Evolutionary conservation across 2,888 invertebrate species (phyloP).

Genomic region (Leptinotarsa juncta): DNA sequence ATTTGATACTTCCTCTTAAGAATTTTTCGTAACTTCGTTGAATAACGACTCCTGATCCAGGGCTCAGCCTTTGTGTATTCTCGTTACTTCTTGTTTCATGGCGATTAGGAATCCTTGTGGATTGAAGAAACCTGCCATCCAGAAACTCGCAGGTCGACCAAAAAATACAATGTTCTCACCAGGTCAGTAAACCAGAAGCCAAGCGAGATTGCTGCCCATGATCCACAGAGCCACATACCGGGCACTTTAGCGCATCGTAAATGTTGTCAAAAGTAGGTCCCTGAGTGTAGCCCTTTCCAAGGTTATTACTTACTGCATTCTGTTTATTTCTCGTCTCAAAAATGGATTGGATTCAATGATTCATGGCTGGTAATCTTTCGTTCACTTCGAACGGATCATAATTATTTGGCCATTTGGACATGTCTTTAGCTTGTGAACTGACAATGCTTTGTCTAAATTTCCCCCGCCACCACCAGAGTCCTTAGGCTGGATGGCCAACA

Average conservation of each 20-base stretch:
- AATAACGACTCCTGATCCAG: conserved; percentile 85
- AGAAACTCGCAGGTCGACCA: conserved; percentile 81
- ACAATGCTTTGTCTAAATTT: conserved; percentile 85
- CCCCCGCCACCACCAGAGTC: conserved; percentile 82
- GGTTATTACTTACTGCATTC: conserved; percentile 77
- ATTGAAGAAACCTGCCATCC: conserved; percentile 96
- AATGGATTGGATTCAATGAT: conserved; percentile 56
- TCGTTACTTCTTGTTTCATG: conserved; percentile 91
- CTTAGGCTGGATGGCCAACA: conserved; percentile 89
- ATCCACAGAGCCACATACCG: conserved; percentile 76
- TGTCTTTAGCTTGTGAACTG: conserved; percentile 77
- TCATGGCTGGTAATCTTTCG: conserved; percentile 67
- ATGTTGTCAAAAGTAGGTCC: conserved; percentile 85
- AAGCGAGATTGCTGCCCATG: conserved; percentile 87
- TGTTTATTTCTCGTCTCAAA: conserved; percentile 87
- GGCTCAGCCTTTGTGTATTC: conserved; percentile 91
- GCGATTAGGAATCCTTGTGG: conserved; percentile 93
- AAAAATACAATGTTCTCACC: conserved; percentile 81
- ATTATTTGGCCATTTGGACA: conserved; percentile 82
- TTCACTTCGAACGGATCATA: conserved; percentile 85
- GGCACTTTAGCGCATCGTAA: conserved; percentile 89
- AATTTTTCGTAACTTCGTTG: conserved; percentile 80
- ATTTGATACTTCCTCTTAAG: conserved; percentile 77
- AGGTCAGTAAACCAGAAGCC: conserved; percentile 94
- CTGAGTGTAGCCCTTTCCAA: conserved; percentile 77